Conservation (phyloP, 2,113 vertebrate genomes). For the Colossoma macropomum region DNA sequence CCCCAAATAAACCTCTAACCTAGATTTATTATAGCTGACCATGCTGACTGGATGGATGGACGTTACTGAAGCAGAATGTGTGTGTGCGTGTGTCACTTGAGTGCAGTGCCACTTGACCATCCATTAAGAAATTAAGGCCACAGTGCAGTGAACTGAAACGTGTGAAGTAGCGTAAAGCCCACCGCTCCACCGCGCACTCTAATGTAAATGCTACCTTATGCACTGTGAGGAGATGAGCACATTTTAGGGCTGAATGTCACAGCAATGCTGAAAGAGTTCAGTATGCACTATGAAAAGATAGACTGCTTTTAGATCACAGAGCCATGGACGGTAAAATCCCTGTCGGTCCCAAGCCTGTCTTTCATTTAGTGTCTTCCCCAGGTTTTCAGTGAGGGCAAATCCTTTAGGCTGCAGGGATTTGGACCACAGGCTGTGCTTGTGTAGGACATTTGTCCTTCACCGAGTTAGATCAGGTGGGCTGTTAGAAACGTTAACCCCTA, state of each 20-base stretch:
- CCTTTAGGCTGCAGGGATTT: not conserved
- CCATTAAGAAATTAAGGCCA: conserved; percentile 3
- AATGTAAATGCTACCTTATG: not conserved
- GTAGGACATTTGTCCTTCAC: too few species aligned
- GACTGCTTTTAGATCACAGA: not conserved
- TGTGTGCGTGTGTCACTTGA: too few species aligned
- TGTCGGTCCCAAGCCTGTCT: not conserved
- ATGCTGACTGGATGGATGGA: not conserved
- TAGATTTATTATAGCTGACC: not conserved
- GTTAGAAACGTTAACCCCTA: not conserved
- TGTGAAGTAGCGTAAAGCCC: not conserved
- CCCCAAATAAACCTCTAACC: not conserved
- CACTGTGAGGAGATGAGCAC: not conserved
- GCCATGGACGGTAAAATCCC: not conserved
- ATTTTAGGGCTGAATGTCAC: not conserved
- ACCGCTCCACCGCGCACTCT: not conserved
- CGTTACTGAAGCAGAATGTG: not conserved
- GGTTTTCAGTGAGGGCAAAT: not conserved
- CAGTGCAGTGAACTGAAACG: not conserved
- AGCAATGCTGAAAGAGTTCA: not conserved
- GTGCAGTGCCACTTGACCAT: not conserved
- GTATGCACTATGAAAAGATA: not conserved
- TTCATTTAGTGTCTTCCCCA: not conserved
- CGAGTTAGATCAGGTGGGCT: not conserved
- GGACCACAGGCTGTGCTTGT: not conserved